Conservation (phyloP, 1,140 invertebrate species). For the Lucilia sericata region DNA sequence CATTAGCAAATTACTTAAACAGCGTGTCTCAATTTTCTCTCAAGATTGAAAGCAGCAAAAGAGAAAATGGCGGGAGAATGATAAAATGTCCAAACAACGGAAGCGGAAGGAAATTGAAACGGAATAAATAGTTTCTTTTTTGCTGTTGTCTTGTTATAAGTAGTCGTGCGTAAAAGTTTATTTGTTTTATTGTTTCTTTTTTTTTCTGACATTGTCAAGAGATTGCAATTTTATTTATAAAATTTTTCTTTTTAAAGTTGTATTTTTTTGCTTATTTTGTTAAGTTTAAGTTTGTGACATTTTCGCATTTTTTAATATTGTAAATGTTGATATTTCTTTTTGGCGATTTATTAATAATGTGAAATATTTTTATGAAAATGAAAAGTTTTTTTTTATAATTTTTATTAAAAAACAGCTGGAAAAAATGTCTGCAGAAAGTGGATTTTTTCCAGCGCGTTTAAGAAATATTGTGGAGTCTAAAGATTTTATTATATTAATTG, state of each 20-base stretch:
- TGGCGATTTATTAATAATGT: too few species aligned
- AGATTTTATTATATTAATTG: too few species aligned
- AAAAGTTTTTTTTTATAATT: too few species aligned
- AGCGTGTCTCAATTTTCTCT: not conserved
- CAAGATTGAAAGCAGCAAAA: not conserved
- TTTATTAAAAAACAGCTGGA: too few species aligned
- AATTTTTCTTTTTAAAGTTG: not conserved
- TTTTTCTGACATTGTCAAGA: not conserved
- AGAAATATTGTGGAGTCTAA: too few species aligned
- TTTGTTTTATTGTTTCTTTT: not conserved
- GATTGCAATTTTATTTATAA: not conserved
- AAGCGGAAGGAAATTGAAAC: not conserved
- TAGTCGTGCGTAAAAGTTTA: constrained; percentile 3
- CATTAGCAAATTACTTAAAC: not conserved
- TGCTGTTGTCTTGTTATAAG: not conserved
- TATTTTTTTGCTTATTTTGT: not conserved
- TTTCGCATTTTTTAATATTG: too few species aligned
- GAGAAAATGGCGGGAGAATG: not conserved
- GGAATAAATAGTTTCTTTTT: not conserved
- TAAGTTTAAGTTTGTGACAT: too few species aligned
- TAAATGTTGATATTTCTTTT: too few species aligned
- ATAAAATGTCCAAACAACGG: not conserved
- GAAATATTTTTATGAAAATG: too few species aligned
- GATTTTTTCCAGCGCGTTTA: too few species aligned
- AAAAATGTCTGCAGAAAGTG: too few species aligned